Conservation (phyloP, 1,140 invertebrate genomes). For the Pseudobourletiella spinata region DNA sequence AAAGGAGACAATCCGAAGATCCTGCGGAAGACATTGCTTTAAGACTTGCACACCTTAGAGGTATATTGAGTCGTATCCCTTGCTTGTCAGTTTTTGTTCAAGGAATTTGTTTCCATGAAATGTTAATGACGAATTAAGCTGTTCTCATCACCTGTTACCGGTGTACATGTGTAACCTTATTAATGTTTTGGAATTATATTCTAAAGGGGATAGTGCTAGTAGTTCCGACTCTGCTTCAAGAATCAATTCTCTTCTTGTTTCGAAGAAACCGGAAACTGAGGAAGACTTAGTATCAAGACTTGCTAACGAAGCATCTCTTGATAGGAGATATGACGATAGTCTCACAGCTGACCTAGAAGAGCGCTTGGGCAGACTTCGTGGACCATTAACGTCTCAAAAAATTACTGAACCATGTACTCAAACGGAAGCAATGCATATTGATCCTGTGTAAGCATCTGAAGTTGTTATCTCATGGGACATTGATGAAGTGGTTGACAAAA, state of each 20-base stretch:
- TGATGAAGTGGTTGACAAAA: no score
- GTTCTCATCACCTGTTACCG: no score
- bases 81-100: background rate
- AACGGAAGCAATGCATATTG: no score
- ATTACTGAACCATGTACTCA: no score
- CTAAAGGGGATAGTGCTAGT: no score
- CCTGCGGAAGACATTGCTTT: conserved; percentile 33
- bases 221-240: no score
- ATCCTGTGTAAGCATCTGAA: no score
- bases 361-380: conserved; percentile 19
- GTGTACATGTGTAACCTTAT: no score
- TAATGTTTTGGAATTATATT: no score
- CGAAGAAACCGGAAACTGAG: conserved; percentile 52
- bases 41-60: conserved; percentile 35
- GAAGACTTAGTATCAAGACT: conserved; percentile 53
- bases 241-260: conserved; percentile 1
- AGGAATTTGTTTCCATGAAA: conserved; percentile 16
- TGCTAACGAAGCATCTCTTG: conserved; percentile 48
- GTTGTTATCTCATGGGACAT: no score
- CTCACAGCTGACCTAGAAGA: conserved; percentile 26
- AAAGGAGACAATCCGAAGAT: conserved; percentile 15
- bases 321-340: conserved; percentile 36
- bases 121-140: no score
- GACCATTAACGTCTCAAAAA: no score
- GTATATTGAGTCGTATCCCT: conserved; percentile 6